Base-by-base conservation (phyloP, 2,888 invertebrate species). In the Brenthis daphne region DNA sequence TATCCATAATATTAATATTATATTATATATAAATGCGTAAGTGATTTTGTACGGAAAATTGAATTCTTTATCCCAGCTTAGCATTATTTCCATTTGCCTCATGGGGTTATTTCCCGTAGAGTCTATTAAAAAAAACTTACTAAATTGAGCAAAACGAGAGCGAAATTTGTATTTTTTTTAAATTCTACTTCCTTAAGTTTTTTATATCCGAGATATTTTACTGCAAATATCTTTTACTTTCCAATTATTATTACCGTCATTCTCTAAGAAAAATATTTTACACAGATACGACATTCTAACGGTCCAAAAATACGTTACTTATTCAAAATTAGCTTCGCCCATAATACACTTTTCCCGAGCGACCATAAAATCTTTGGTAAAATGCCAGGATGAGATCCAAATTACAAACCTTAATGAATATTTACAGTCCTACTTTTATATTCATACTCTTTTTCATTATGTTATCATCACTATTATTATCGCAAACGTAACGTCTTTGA, bases 391-490 rank as follows among this genome's bases (percentile, higher is more conserved):
- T 64, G 63, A 68, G 57, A 51, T 58, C 68, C 61, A 69, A 65
- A 69, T 69, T 65, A 69, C 67, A 69, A 64, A 64, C 65, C 58
- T 64, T 66, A 72, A 72, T 70, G 70, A 68, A 72, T 72, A 72
- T 72, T 72, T 68, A 70, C 64, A 63, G 58, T 56, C 63, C 65
- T 64, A 65, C 48, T 69, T 67, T 68, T 65, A 67, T 65, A 69
- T 64, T 67, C 69, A 71, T 71, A 65, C 63, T 14, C 57, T 65
- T 57, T 66, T 65, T 70, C 68, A 70, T 70, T 72, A 64, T 69
- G 48, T 64, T 64, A 53, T 54, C 57, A 51, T 57, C 48, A 58
- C 53, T 54, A 61, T 37, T 61, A 55, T 61, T 61, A 67, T 55
- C 8, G 33, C n/a, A 47, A 48, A 33, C 20, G 13, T 54, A 60